A percentile compares a stretch with the other conserved stretches of the same genome.
These are phyloP conservation scores for Sialia sialis DNA, from an alignment of 2,113 vertebrate genomes.

Conservation along the genomic window DNA sequence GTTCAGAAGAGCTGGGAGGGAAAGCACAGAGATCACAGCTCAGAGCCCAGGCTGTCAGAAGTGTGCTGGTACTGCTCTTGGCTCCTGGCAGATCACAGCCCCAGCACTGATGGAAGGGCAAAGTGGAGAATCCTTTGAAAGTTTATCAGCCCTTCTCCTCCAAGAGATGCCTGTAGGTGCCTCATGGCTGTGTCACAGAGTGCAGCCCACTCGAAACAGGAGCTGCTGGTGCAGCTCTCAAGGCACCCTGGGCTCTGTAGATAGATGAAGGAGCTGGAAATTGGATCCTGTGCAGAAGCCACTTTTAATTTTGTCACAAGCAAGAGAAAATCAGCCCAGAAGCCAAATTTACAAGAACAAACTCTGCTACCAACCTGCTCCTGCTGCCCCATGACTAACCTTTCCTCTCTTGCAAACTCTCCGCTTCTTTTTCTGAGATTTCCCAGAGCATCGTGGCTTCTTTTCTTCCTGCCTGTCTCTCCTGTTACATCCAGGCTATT, in stretches of 20 bases:
- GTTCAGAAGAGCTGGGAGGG: neutral
- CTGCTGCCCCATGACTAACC: neutral
- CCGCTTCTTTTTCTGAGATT: neutral
- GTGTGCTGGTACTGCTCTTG: neutral
- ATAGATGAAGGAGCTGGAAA: neutral
- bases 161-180: neutral
- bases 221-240: neutral
- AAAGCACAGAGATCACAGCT: neutral
- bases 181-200: neutral
- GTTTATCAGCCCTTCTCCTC: constrained; percentile 6
- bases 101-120: neutral
- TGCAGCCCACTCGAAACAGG: neutral
- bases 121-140: constrained; percentile 8
- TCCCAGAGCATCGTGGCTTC: neutral
- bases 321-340: neutral
- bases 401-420: neutral
- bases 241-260: neutral
- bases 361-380: neutral
- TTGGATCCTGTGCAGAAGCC: neutral
- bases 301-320: neutral
- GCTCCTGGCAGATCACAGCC: neutral
- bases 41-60: neutral
- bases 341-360: neutral
- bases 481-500: neutral
- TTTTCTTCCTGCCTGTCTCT: neutral